phyloP scores from a whole-genome alignment of 2,888 invertebrate species.

The Lamellibrachia columna region DNA sequence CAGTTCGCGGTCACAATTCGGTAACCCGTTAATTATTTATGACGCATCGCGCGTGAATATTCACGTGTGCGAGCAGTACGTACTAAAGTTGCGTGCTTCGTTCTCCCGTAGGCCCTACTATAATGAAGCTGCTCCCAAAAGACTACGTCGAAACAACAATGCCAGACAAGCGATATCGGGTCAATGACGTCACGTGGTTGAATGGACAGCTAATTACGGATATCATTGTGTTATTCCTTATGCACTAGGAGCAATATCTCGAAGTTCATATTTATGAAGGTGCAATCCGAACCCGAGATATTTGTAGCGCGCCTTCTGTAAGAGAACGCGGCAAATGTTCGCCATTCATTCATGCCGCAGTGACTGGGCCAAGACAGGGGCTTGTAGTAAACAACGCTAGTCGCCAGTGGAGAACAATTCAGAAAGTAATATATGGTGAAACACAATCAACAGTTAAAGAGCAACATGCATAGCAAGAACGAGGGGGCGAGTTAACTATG shows the following conservation, averaged over 20 bases:
- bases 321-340: neutral
- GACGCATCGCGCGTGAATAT: neutral
- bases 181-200: conserved; percentile 16
- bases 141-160: neutral
- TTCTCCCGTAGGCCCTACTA: neutral
- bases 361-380: no score
- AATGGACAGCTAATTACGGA: neutral
- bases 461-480: no score
- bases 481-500: no score
- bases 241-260: neutral
- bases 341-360: neutral
- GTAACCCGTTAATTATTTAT: conserved; percentile 11
- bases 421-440: no score
- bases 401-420: no score
- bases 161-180: neutral
- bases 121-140: conserved; percentile 16
- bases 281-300: neutral
- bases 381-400: no score
- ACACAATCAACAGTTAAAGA: no score
- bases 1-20: neutral
- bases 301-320: neutral
- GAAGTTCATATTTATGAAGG: neutral
- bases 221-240: neutral
- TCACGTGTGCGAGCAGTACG: neutral
- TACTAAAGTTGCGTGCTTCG: neutral